Evolutionary conservation across 1,140 invertebrate species (phyloP).

Genomic region (Geopemphigus sp.): DNA sequence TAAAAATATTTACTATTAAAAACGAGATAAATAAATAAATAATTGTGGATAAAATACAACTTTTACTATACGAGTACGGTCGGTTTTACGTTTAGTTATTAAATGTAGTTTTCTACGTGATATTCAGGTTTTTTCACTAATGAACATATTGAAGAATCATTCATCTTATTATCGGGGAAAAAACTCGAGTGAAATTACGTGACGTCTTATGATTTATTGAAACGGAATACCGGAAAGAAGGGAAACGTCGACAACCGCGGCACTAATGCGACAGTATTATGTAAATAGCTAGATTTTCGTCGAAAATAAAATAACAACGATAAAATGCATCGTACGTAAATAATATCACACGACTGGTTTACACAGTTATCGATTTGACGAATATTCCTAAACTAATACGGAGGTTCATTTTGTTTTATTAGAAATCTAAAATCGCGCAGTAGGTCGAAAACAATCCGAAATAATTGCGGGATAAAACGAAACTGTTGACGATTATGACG

Average conservation of each 20-base stretch:
- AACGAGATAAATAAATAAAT: background rate
- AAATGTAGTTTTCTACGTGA: background rate
- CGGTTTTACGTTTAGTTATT: background rate
- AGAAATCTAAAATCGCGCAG: too few species aligned
- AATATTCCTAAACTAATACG: too few species aligned
- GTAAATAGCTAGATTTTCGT: background rate
- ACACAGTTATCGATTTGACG: too few species aligned
- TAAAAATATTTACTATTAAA: too few species aligned
- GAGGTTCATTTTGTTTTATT: too few species aligned
- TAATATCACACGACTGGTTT: too few species aligned
- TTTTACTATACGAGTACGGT: slow-evolving; percentile 2
- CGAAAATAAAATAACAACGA: too few species aligned
- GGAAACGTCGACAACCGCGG: background rate
- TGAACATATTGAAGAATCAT: background rate
- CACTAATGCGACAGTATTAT: background rate
- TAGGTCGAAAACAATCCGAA: too few species aligned
- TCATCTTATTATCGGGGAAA: background rate
- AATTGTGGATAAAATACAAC: background rate
- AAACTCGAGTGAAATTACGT: background rate
- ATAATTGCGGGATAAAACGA: too few species aligned
- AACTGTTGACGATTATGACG: too few species aligned
- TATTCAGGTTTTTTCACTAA: slow-evolving; percentile 6
- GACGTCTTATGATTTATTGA: background rate
- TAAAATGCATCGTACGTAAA: too few species aligned
- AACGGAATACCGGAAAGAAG: background rate